A percentile compares a stretch with the other conserved stretches of the same genome.
Conservation (phyloP, 2,113 vertebrate genomes). For the human region GRCh38 chr5:103256001-103256500, state of each 20-base stretch:
- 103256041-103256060: background rate
- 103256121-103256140: too few species aligned
- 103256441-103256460: background rate
- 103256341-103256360: background rate
- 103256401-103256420: background rate
- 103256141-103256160: background rate
- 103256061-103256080: background rate
- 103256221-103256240: background rate
- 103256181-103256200: background rate
- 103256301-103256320: background rate
- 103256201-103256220: background rate
- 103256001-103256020: background rate
- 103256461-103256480: background rate
- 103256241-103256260: background rate
- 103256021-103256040: background rate
- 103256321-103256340: background rate
- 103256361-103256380: background rate
- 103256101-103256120: background rate
- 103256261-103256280: background rate
- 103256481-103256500: background rate
- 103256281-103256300: background rate
- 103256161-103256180: background rate
- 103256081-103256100: background rate
- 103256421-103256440: background rate
- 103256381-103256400: background rate